phyloP scores from a whole-genome alignment of 2,113 vertebrate genomes.

The Anguilla japonica region DNA sequence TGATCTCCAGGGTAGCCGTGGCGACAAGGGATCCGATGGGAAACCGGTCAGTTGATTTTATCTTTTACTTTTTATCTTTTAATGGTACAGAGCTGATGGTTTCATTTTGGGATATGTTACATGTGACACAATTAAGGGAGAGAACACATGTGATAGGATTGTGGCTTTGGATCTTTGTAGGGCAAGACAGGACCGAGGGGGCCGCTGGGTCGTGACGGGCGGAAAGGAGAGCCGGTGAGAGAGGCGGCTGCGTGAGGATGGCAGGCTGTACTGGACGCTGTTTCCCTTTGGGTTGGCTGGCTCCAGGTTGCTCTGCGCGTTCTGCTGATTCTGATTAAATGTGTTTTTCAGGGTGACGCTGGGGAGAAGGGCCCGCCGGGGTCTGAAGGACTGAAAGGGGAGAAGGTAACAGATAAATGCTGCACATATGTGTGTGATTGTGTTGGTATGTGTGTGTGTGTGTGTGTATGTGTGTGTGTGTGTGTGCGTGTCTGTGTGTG shows the following conservation, averaged over 20 bases:
- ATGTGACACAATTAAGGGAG: not conserved
- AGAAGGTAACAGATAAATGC: constrained; percentile 50
- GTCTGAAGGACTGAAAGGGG: constrained; percentile 50
- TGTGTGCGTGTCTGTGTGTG: not conserved
- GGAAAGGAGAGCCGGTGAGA: constrained; percentile 79
- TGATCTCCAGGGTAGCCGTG: constrained; percentile 73
- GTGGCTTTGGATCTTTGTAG: constrained; percentile 38
- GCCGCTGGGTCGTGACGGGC: constrained; percentile 67
- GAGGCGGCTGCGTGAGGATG: not conserved
- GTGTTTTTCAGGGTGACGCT: constrained; percentile 53
- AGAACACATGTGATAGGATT: not conserved
- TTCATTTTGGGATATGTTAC: not conserved
- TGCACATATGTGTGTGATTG: not conserved
- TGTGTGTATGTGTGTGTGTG: not conserved
- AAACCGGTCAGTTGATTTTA: constrained; percentile 70
- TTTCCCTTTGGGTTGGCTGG: not conserved
- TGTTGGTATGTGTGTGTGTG: not conserved
- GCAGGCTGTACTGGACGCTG: not conserved
- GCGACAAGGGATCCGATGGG: constrained; percentile 73
- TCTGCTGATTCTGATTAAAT: not conserved
- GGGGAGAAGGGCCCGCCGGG: constrained; percentile 54
- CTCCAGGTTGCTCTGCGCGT: not conserved
- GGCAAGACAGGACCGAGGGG: constrained; percentile 72
- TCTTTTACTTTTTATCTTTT: not conserved
- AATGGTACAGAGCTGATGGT: not conserved